Percentiles rank a stretch among this genome's conserved stretches.
phyloP scores from a whole-genome alignment of 2,797 vertebrate genomes.

The Mus caroli region DNA sequence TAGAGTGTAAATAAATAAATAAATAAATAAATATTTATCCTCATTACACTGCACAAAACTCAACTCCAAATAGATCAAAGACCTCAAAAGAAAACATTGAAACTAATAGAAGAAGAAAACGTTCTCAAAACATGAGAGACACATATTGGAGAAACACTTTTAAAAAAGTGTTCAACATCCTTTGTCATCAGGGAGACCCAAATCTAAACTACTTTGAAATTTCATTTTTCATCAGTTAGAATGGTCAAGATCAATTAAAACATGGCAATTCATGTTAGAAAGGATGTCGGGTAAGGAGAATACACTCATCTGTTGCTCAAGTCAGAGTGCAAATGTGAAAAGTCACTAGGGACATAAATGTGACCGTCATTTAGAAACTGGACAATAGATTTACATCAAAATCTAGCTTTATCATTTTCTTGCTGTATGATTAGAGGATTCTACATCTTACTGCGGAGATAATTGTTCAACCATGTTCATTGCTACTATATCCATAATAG shows the following conservation, averaged over 20 bases:
- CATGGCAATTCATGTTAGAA: not conserved
- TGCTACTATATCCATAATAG: not conserved
- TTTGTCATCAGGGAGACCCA: not conserved
- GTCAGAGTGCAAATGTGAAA: not conserved
- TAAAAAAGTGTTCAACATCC: not conserved
- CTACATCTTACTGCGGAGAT: not conserved
- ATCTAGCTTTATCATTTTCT: not conserved
- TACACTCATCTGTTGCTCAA: not conserved
- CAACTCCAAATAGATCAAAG: not conserved
- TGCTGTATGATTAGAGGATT: not conserved
- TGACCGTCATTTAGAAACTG: not conserved
- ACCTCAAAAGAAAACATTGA: not conserved
- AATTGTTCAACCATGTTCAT: not conserved
- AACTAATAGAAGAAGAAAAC: not conserved
- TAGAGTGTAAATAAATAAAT: too few relatives aligned
- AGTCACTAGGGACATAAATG: not conserved
- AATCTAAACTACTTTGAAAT: not conserved
- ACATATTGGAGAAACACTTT: not conserved
- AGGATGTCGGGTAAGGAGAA: too few relatives aligned
- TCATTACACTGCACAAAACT: not conserved
- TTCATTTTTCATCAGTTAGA: not conserved
- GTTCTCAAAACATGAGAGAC: not conserved
- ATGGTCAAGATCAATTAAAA: not conserved
- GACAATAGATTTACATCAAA: not conserved
- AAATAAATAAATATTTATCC: not conserved